Percentiles rank a stretch among this genome's conserved stretches.
phyloP scores from a whole-genome alignment of 2,888 invertebrate species.

The Plagiodera versicolora region DNA sequence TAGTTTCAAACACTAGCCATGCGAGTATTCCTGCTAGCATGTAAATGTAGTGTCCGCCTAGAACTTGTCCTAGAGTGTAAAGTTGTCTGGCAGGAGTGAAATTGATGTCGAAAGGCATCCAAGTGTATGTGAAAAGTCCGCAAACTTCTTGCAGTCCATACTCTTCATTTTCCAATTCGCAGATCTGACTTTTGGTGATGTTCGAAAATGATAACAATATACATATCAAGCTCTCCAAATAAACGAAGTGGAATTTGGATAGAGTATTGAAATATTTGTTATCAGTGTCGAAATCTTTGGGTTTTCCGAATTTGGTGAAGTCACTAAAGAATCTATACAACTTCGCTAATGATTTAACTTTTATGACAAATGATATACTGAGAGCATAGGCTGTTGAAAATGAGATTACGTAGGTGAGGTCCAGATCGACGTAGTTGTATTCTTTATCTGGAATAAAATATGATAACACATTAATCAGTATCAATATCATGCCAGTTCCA shows the following conservation, averaged over 20 bases:
- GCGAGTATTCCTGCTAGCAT: constrained; percentile 20
- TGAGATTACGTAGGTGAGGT: constrained; percentile 19
- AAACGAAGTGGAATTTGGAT: constrained; percentile 21
- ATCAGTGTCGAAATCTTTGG: constrained; percentile 16
- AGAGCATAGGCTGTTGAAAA: constrained; percentile 15
- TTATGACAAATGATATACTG: constrained; percentile 7
- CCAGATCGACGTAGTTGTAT: constrained; percentile 17
- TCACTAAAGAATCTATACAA: constrained; percentile 21
- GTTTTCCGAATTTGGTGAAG: constrained; percentile 23
- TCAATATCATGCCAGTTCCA: too few species aligned
- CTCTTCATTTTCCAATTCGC: constrained; percentile 14
- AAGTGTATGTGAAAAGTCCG: constrained; percentile 22
- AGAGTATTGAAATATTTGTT: constrained; percentile 19
- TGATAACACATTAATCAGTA: too few species aligned
- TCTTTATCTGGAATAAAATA: constrained; percentile 18
- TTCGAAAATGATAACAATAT: constrained; percentile 15
- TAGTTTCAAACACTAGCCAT: constrained; percentile 21
- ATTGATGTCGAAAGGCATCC: constrained; percentile 26
- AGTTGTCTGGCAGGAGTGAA: constrained; percentile 19
- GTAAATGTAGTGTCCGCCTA: constrained; percentile 23
- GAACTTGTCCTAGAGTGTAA: constrained; percentile 13
- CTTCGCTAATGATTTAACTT: constrained; percentile 13
- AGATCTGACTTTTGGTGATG: constrained; percentile 14
- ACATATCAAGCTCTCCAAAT: constrained; percentile 13
- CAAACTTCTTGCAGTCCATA: constrained; percentile 20